A percentile compares a stretch with the other conserved stretches of the same genome.
Evolutionary conservation across 2,113 vertebrate species (phyloP).

Genomic region (Orientallactaga bullata): DNA sequence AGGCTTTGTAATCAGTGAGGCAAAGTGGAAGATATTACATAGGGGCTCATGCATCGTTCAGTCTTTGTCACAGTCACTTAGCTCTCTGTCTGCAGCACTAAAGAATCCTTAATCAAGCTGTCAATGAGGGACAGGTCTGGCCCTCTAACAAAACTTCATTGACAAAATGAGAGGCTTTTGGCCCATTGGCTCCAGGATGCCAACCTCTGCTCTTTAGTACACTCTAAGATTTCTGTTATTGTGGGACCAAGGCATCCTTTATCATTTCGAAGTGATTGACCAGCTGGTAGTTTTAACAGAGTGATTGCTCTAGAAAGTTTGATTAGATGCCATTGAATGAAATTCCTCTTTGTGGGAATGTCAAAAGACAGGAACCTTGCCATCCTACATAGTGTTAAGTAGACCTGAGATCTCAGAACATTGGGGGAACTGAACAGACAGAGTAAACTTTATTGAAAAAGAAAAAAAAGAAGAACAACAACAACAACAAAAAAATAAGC

Average conservation of each 20-base stretch:
- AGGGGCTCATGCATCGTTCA: background rate
- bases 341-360: background rate
- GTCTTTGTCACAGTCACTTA: background rate
- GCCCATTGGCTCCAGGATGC: rapidly evolving
- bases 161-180: background rate
- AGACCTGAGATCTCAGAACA: background rate
- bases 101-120: rapidly evolving
- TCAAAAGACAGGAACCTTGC: background rate
- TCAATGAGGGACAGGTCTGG: background rate
- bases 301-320: background rate
- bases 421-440: background rate
- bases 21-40: background rate
- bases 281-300: background rate
- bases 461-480: too few species aligned
- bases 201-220: background rate
- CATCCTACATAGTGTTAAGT: background rate
- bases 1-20: background rate
- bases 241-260: background rate
- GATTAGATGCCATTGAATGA: background rate
- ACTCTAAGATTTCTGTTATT: background rate
- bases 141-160: background rate
- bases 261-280: background rate
- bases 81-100: background rate
- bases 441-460: background rate
- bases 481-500: too few species aligned